phyloP scores from a whole-genome alignment of 2,888 invertebrate genomes.

The Orthosia gothica region DNA sequence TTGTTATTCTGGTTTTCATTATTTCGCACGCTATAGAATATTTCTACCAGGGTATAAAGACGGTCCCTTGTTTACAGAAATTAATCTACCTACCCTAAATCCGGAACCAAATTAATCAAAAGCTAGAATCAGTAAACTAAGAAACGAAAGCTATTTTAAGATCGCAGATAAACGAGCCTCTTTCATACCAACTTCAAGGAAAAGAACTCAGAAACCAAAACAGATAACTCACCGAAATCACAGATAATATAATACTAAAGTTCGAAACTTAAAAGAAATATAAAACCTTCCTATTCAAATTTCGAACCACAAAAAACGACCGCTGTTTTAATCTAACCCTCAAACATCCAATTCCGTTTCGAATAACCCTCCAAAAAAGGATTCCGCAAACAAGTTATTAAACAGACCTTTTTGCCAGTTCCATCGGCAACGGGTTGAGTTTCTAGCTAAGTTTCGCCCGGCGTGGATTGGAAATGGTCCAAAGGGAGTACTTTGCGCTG shows the following conservation, averaged over 20 bases:
- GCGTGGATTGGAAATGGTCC: slow-evolving; percentile 54
- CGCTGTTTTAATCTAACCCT: slow-evolving; percentile 52
- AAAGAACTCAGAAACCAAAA: slow-evolving; percentile 8
- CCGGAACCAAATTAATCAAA: slow-evolving; percentile 9
- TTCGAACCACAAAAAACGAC: slow-evolving; percentile 26
- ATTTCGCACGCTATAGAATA: slow-evolving; percentile 8
- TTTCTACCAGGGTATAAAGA: too few relatives aligned
- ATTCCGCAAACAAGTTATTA: slow-evolving; percentile 60
- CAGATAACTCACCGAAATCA: slow-evolving; percentile 18
- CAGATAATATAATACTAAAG: too few relatives aligned
- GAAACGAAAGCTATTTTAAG: not conserved
- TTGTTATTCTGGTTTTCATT: not conserved
- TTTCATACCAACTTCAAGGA: not conserved
- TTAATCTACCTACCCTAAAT: slow-evolving; percentile 3
- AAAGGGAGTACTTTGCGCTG: slow-evolving; percentile 61
- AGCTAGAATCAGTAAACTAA: not conserved
- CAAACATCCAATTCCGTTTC: slow-evolving; percentile 54
- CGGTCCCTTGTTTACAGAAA: not conserved
- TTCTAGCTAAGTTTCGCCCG: slow-evolving; percentile 48
- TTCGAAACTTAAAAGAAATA: slow-evolving; percentile 28
- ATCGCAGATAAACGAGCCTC: slow-evolving; percentile 9
- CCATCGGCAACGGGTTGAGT: slow-evolving; percentile 57
- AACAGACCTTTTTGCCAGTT: slow-evolving; percentile 64
- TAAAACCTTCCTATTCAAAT: slow-evolving; percentile 36
- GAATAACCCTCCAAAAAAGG: slow-evolving; percentile 57